Conservation (phyloP, 1,140 invertebrate genomes). For the Drosophila micromelanica region DNA sequence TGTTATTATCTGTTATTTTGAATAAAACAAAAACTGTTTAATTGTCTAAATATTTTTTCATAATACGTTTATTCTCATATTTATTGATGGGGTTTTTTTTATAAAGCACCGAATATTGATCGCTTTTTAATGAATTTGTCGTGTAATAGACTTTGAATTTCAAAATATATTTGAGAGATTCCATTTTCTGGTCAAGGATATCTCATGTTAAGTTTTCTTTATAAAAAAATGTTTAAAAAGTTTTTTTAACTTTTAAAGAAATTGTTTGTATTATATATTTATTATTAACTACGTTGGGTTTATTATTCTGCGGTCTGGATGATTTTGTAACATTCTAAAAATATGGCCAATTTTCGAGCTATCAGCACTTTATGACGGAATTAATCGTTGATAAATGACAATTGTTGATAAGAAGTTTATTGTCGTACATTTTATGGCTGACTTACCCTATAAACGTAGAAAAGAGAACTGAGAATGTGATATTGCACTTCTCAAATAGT, state of each 20-base stretch:
- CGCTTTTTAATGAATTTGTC: not conserved
- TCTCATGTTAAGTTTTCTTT: too few relatives aligned
- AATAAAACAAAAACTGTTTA: not conserved
- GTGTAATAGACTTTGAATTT: not conserved
- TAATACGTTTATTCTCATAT: not conserved
- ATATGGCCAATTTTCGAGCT: conserved; percentile 5
- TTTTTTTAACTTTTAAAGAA: too few relatives aligned
- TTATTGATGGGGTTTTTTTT: not conserved
- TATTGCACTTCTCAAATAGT: not conserved
- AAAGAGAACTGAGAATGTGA: not conserved
- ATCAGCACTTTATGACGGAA: conserved; percentile 22
- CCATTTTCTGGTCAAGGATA: not conserved
- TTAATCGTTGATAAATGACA: conserved; percentile 28
- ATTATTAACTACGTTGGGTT: too few relatives aligned
- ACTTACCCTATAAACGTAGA: not conserved
- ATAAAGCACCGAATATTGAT: not conserved
- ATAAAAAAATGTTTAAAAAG: too few relatives aligned
- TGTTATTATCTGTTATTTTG: not conserved
- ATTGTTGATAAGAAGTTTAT: conserved; percentile 26
- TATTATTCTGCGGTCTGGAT: not conserved
- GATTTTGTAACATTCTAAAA: conserved; percentile 11
- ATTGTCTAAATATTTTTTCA: not conserved
- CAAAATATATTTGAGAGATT: not conserved
- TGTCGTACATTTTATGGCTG: not conserved
- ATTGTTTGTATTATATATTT: too few relatives aligned